Base-by-base conservation (phyloP, 2,888 invertebrate genomes). In the Drosophila pseudotalamancana region DNA sequence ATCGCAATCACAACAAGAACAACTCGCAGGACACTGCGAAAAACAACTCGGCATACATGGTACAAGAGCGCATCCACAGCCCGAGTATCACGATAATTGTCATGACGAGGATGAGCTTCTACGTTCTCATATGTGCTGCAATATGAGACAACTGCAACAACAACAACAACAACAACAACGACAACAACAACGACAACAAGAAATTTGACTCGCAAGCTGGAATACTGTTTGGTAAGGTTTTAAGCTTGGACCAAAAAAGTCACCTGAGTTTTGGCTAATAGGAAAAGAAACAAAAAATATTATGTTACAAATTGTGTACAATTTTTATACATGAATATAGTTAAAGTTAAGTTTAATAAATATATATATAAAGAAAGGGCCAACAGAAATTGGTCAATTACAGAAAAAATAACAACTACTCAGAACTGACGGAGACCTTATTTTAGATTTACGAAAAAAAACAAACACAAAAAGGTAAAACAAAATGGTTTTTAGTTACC, bases 61-160 rank as follows among this genome's bases (percentile, higher is more conserved):
- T 32, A 18, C 19, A 42, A 46, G 49, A 50, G 56, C 51, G 56
- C 59, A 71, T 62, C 49, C 62, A 43, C 8, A 25, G 48, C 57
- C n/a, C 49, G 46, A 65, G 62, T 71, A 71, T 73, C 62, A 50
- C 49, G 42, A 84, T 83, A 86, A 83, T 81, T 86, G 87, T 63
- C 69, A 46, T 54, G 32, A 56, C 46, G 55, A 61, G 69, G 62
- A 67, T 43, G 65, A 72, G 60, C 51, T 64, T 37, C 45, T 11
- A 39, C 48, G 43, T 39, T 51, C 9, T 18, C 56, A 60, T 50
- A 34, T 67, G 49, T 62, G 65, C 57, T 60, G 65, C 45, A 49
- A 72, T 45, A 51, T 35, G 39, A 49, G 48, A 40, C 23, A 34
- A 16, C 21, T 19, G 31, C 2, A 53, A 3, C n/a, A 32, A n/a